A percentile compares a stretch with the other conserved stretches of the same genome.
Conservation (phyloP, 2,113 vertebrate genomes). For the Murina feae region DNA sequence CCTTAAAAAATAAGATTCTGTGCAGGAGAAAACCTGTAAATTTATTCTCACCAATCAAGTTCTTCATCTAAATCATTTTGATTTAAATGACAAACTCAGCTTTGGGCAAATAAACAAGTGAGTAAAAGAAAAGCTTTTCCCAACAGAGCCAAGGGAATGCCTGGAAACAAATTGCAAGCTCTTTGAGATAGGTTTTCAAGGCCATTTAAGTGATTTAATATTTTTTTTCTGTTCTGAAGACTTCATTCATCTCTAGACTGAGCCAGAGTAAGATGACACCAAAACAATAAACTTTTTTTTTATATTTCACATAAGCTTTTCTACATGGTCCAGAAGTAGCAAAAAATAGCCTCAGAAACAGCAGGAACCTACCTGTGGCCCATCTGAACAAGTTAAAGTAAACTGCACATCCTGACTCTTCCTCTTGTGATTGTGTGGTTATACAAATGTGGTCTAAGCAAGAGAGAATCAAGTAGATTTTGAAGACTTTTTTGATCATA, state of each 20-base stretch:
- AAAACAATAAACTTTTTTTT: background rate
- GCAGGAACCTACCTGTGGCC: background rate
- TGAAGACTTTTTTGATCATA: background rate
- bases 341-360: background rate
- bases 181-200: constrained; percentile 49
- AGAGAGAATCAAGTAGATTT: background rate
- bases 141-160: constrained; percentile 21
- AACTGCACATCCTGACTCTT: background rate
- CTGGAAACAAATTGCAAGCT: constrained; percentile 49
- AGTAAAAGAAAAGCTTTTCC: constrained; percentile 50
- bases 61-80: constrained; percentile 73
- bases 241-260: constrained; percentile 17
- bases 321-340: background rate
- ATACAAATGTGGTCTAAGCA: background rate
- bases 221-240: constrained; percentile 23
- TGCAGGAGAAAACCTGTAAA: constrained; percentile 59
- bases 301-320: constrained; percentile 2
- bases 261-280: constrained; percentile 9
- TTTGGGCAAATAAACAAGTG: constrained; percentile 55
- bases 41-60: constrained; percentile 62
- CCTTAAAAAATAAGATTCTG: constrained; percentile 70
- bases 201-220: constrained; percentile 29
- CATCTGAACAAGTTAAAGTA: background rate
- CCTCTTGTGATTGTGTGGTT: background rate
- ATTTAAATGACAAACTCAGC: constrained; percentile 70